phyloP scores from a whole-genome alignment of 2,113 vertebrate genomes.

The Oryzias celebensis region DNA sequence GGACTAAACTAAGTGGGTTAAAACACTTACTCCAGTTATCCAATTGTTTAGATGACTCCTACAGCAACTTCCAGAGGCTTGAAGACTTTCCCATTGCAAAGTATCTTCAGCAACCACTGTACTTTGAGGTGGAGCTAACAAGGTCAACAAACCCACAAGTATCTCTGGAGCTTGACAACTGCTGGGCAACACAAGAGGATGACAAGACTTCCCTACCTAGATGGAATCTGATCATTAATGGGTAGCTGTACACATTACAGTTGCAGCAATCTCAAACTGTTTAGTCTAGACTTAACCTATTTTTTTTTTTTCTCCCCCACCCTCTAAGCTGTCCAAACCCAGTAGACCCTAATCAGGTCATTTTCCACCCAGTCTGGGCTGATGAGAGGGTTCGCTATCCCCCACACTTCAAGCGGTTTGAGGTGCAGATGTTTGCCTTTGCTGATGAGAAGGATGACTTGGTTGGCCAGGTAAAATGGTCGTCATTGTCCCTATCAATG shows the following conservation, averaged over 20 bases:
- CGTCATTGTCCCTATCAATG: neutral
- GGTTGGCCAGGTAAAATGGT: constrained; percentile 51
- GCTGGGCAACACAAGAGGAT: constrained; percentile 66
- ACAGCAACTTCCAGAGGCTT: constrained; percentile 38
- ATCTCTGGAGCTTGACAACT: constrained; percentile 69
- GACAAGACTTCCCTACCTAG: constrained; percentile 53
- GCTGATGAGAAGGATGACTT: constrained; percentile 27
- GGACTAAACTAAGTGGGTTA: too few species aligned
- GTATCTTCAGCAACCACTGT: constrained; percentile 63
- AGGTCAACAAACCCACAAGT: constrained; percentile 43
- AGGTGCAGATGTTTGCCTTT: constrained; percentile 73
- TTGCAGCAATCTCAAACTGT: neutral
- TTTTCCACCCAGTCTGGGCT: constrained; percentile 58
- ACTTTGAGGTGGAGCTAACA: constrained; percentile 72
- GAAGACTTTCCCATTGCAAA: constrained; percentile 57
- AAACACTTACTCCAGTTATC: neutral
- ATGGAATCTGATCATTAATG: constrained; percentile 73
- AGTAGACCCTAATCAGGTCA: constrained; percentile 41
- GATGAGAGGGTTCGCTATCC: constrained; percentile 60
- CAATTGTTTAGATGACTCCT: constrained; percentile 54
- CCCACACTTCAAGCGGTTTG: constrained; percentile 70
- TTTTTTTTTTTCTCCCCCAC: too few species aligned
- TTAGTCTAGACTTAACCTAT: too few species aligned
- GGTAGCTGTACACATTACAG: constrained; percentile 33
- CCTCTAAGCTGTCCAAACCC: constrained; percentile 63